Conservation (phyloP, 2,113 vertebrate genomes). For the Orcinus orca region DNA sequence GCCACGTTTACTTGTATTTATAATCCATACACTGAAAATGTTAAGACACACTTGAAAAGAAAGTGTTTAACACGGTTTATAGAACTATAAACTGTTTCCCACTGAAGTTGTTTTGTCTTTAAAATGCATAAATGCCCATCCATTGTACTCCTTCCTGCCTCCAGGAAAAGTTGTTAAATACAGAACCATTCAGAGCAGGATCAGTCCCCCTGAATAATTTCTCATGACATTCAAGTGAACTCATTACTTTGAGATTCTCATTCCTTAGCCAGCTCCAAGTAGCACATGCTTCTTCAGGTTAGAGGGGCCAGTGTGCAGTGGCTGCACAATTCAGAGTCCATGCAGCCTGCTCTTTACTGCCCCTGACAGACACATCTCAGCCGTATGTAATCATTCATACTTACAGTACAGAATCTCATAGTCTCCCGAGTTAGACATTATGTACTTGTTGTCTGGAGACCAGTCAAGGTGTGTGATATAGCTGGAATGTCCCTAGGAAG, state of each 20-base stretch:
- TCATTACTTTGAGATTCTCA: conserved; percentile 6
- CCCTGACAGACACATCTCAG: not conserved
- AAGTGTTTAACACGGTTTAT: conserved; percentile 28
- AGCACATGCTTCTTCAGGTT: not conserved
- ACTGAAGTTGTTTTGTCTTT: not conserved
- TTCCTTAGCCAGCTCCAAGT: not conserved
- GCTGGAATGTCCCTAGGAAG: conserved; percentile 97
- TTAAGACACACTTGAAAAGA: conserved; percentile 41
- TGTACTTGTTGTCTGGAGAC: conserved; percentile 97
- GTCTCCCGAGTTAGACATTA: conserved; percentile 99
- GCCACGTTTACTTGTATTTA: conserved; percentile 51
- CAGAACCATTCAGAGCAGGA: not conserved
- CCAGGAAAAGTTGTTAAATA: conserved; percentile 23
- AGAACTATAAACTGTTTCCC: conserved; percentile 35
- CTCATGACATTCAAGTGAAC: not conserved
- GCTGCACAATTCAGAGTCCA: not conserved
- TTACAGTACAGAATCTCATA: conserved; percentile 99
- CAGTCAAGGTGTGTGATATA: conserved; percentile 99
- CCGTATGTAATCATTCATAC: conserved; percentile 71
- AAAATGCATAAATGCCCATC: not conserved
- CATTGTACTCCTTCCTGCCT: not conserved
- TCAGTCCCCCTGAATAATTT: not conserved
- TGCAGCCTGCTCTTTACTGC: not conserved
- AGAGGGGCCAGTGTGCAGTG: not conserved
- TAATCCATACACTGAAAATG: conserved; percentile 58